Evolutionary conservation across 2,888 invertebrate genomes (phyloP).

Genomic region (Hemistola chrysoprasaria): DNA sequence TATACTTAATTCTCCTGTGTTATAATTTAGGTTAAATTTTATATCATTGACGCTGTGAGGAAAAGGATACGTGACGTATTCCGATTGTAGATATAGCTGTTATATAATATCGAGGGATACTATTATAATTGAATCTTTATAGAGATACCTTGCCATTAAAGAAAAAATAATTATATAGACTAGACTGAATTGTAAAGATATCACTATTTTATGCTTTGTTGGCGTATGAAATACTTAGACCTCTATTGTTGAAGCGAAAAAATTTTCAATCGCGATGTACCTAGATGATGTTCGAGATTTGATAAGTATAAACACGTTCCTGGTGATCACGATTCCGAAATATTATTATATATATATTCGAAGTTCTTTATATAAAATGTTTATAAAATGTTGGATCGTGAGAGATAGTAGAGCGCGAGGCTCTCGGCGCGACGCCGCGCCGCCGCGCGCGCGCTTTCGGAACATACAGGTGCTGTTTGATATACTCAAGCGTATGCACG

Average conservation of each 20-base stretch:
- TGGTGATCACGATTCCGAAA: constrained; percentile 62
- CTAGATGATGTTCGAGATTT: constrained; percentile 51
- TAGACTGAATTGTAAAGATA: constrained; percentile 82
- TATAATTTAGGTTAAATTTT: constrained; percentile 83
- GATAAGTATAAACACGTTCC: constrained; percentile 65
- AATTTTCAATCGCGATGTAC: constrained; percentile 57
- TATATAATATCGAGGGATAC: constrained; percentile 77
- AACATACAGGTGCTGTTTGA: constrained; percentile 17
- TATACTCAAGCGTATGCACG: background rate
- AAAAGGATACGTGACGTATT: constrained; percentile 75
- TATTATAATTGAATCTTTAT: constrained; percentile 81
- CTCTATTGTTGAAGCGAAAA: constrained; percentile 72
- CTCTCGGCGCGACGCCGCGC: constrained; percentile 28
- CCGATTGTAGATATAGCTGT: constrained; percentile 77
- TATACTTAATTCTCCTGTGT: constrained; percentile 83
- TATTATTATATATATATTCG: constrained; percentile 58
- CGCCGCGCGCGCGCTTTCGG: constrained; percentile 5
- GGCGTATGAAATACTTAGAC: constrained; percentile 69
- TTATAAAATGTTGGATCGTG: constrained; percentile 60
- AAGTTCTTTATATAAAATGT: constrained; percentile 62
- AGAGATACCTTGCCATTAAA: constrained; percentile 81
- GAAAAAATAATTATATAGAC: constrained; percentile 79
- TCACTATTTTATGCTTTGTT: constrained; percentile 82
- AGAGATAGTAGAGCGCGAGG: constrained; percentile 47
- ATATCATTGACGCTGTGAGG: constrained; percentile 82